Evolutionary conservation across 2,888 invertebrate genomes (phyloP).

Genomic region (Cylindroiulus punctatus): DNA sequence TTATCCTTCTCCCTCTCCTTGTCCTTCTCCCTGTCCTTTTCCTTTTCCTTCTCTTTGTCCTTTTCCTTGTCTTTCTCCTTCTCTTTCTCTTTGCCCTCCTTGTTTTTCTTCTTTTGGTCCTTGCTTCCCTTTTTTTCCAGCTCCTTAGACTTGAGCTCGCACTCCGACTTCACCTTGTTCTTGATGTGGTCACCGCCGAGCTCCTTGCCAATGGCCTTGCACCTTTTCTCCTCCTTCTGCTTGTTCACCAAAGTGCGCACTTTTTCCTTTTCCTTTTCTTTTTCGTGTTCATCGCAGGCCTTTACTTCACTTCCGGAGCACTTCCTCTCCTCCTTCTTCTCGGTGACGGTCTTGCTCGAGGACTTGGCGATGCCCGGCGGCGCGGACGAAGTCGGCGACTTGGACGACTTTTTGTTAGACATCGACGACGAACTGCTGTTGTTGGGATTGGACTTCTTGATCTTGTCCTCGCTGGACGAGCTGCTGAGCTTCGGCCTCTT

Average conservation of each 20-base stretch:
- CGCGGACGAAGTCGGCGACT: slow-evolving; percentile 9
- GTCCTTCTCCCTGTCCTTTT: slow-evolving; percentile 60
- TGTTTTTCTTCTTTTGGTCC: slow-evolving; percentile 62
- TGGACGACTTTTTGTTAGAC: slow-evolving; percentile 59
- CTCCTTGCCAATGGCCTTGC: slow-evolving; percentile 60
- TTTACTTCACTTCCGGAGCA: slow-evolving; percentile 59
- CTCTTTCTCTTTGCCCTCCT: slow-evolving; percentile 61
- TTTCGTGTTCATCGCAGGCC: slow-evolving; percentile 59
- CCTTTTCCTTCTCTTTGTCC: slow-evolving; percentile 64
- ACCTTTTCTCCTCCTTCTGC: slow-evolving; percentile 59
- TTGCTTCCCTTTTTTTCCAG: slow-evolving; percentile 62
- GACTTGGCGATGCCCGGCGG: neutral
- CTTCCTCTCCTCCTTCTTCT: slow-evolving; percentile 61
- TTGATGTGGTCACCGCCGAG: slow-evolving; percentile 51
- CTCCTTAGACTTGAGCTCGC: slow-evolving; percentile 53
- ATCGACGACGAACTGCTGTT: slow-evolving; percentile 60
- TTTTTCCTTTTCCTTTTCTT: slow-evolving; percentile 58
- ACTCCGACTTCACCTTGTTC: slow-evolving; percentile 58
- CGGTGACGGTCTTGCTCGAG: neutral
- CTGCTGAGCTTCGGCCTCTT: slow-evolving; percentile 59
- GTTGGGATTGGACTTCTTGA: slow-evolving; percentile 59
- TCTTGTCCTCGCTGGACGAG: slow-evolving; percentile 56
- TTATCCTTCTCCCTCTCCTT: slow-evolving; percentile 62
- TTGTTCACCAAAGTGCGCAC: neutral
- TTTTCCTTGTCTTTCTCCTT: slow-evolving; percentile 65